Evolutionary conservation across 2,113 vertebrate genomes (phyloP).

Genomic region (Hydrochoerus hydrochaeris): DNA sequence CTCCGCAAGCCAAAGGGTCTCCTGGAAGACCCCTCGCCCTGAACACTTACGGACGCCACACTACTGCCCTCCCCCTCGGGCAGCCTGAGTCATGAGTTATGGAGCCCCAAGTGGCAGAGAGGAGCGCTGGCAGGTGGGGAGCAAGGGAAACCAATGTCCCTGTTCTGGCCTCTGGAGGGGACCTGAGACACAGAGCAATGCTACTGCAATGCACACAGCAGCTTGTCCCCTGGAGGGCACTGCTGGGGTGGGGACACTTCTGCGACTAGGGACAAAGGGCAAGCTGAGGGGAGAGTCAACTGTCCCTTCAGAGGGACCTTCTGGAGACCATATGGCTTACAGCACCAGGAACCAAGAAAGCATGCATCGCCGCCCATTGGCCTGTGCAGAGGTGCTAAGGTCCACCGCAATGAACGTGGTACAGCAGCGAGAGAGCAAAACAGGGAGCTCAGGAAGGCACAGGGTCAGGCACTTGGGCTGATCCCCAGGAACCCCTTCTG

Average conservation of each 20-base stretch:
- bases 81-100: neutral
- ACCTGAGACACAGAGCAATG: neutral
- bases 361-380: neutral
- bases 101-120: neutral
- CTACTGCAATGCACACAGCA: neutral
- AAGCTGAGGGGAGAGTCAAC: neutral
- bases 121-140: neutral
- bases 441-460: neutral
- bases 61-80: neutral
- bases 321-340: neutral
- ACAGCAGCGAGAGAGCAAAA: neutral
- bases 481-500: fast-evolving
- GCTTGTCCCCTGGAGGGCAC: too few relatives aligned
- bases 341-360: neutral
- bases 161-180: neutral
- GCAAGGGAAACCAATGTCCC: neutral
- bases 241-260: neutral
- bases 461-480: neutral
- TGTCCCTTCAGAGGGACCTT: neutral
- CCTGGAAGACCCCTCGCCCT: neutral
- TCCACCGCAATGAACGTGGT: neutral
- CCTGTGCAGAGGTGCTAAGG: neutral
- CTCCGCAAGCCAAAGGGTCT: neutral
- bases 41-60: neutral
- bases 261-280: neutral